Conservation (phyloP, 2,113 vertebrate species). For the Puma concolor region DNA sequence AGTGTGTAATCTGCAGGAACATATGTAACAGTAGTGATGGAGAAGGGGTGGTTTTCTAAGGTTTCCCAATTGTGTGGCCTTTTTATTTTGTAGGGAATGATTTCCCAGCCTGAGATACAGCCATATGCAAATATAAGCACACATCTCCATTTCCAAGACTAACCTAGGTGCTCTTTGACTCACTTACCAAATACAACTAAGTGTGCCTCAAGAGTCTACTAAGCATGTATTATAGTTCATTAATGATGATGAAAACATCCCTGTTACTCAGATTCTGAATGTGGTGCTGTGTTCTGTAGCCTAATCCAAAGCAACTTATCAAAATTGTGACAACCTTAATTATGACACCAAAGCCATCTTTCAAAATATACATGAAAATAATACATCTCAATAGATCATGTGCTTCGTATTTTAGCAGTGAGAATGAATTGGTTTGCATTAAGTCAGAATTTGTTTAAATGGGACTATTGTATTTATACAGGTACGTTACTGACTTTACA, state of each 20-base stretch:
- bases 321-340: slow-evolving; percentile 47
- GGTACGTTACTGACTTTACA: slow-evolving; percentile 56
- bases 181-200: neutral
- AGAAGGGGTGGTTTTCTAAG: neutral
- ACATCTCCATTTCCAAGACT: neutral
- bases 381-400: neutral
- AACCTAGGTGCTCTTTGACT: slow-evolving; percentile 8
- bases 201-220: neutral
- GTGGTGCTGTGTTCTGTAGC: neutral
- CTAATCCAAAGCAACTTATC: slow-evolving; percentile 38
- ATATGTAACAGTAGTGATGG: neutral
- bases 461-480: slow-evolving; percentile 38
- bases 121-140: slow-evolving; percentile 14
- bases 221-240: neutral
- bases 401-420: slow-evolving; percentile 36
- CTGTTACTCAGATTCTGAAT: slow-evolving; percentile 46
- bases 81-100: neutral
- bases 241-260: neutral
- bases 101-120: neutral
- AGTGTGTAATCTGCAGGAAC: neutral
- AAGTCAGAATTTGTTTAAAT: slow-evolving; percentile 68
- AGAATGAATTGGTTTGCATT: slow-evolving; percentile 38
- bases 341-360: slow-evolving; percentile 43
- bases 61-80: neutral
- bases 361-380: slow-evolving; percentile 54